Percentiles rank a stretch among this genome's conserved stretches.
Evolutionary conservation across 2,888 invertebrate species (phyloP).

Genomic region (Arctia plantaginis): DNA sequence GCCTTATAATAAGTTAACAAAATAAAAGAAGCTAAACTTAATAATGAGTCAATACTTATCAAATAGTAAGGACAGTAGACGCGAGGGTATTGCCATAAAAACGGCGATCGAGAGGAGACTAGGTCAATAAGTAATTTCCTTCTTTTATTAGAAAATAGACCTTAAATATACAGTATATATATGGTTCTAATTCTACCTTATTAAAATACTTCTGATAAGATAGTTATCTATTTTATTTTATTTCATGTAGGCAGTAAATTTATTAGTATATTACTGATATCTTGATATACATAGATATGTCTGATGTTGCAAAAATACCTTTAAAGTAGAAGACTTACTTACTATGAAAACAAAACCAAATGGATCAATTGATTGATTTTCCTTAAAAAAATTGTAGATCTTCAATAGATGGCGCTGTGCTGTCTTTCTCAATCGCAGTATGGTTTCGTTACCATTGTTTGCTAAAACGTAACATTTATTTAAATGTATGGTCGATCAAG

Average conservation of each 20-base stretch:
- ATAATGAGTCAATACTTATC: not conserved
- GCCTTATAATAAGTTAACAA: not conserved
- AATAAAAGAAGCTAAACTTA: not conserved
- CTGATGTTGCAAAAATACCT: not conserved
- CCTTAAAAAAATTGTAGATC: no score
- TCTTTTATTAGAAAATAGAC: not conserved
- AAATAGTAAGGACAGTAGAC: not conserved
- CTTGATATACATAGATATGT: not conserved
- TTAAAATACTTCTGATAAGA: not conserved
- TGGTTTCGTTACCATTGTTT: no score
- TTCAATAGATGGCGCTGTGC: no score
- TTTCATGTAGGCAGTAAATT: not conserved
- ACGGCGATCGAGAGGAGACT: not conserved
- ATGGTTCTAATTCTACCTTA: not conserved
- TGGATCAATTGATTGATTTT: no score
- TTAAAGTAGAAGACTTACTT: not conserved
- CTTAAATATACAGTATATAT: not conserved
- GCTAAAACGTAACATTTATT: no score
- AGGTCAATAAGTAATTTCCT: not conserved
- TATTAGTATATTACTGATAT: not conserved
- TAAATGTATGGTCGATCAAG: no score
- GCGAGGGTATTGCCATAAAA: not conserved
- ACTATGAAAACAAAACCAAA: no score
- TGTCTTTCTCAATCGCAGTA: no score
- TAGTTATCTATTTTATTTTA: not conserved